A percentile compares a stretch with the other conserved stretches of the same genome.
Evolutionary conservation across 2,797 vertebrate species (phyloP).

Genomic region (Morelia viridis): DNA sequence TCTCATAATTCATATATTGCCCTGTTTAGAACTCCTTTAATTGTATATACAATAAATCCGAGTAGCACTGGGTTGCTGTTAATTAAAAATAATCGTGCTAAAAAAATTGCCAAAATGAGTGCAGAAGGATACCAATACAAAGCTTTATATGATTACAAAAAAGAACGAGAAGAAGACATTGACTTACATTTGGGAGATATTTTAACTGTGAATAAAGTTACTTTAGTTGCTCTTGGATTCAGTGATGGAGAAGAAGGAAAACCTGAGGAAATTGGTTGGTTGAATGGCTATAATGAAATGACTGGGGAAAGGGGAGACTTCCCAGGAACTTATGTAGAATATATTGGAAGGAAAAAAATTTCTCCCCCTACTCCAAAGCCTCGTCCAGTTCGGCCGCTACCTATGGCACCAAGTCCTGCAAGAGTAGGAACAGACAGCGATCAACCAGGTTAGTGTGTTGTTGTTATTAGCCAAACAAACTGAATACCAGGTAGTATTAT

Average conservation of each 20-base stretch:
- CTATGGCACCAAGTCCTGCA: conserved; percentile 82
- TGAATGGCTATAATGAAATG: conserved; percentile 93
- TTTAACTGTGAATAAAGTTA: conserved; percentile 91
- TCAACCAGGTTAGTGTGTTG: conserved; percentile 82
- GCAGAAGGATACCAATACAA: conserved; percentile 96
- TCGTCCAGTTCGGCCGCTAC: conserved; percentile 89
- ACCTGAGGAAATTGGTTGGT: conserved; percentile 94
- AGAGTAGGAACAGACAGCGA: conserved; percentile 86
- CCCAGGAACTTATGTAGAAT: conserved; percentile 96
- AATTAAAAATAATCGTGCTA: conserved; percentile 52
- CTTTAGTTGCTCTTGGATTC: conserved; percentile 87
- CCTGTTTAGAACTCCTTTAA: conserved; percentile 39
- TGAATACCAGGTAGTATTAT: not conserved
- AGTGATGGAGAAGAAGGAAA: conserved; percentile 90
- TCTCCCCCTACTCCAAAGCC: conserved; percentile 96
- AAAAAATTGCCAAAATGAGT: conserved; percentile 80
- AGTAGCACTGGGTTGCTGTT: conserved; percentile 40
- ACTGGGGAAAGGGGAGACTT: conserved; percentile 97
- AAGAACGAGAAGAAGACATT: conserved; percentile 96
- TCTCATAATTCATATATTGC: not conserved
- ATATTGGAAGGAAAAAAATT: conserved; percentile 91
- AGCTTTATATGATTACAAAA: conserved; percentile 95
- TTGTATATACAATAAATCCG: conserved; percentile 49
- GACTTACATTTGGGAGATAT: conserved; percentile 91
- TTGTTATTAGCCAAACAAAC: not conserved